Percentiles rank a stretch among this genome's conserved stretches.
These are phyloP conservation scores for Zosterops hypoxanthus DNA, from an alignment of 2,113 vertebrate genomes.

Conservation along the genomic window DNA sequence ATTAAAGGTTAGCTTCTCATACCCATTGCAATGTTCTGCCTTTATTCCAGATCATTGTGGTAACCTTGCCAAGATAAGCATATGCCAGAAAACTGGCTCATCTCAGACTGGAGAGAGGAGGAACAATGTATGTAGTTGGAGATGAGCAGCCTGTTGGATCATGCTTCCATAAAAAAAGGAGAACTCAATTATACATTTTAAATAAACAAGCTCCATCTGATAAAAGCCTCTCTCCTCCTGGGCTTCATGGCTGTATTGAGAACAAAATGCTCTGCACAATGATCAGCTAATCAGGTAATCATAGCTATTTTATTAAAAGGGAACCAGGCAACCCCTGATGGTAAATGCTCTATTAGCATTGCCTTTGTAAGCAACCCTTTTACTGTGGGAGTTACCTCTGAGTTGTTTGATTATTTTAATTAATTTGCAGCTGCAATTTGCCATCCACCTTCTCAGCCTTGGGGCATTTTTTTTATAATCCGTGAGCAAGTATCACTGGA, in stretches of 20 bases:
- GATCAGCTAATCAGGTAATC: slow-evolving; percentile 45
- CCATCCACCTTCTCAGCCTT: slow-evolving; percentile 27
- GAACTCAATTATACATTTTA: slow-evolving; percentile 12
- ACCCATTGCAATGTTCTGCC: neutral
- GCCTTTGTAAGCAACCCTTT: slow-evolving; percentile 13
- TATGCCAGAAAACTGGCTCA: neutral
- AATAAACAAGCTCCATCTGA: slow-evolving; percentile 15
- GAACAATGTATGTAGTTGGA: neutral
- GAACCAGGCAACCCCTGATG: neutral
- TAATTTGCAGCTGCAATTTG: slow-evolving; percentile 53
- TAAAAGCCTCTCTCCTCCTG: neutral
- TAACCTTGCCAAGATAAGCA: neutral
- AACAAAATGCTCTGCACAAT: neutral
- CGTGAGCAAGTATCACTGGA: neutral
- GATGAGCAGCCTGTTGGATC: neutral
- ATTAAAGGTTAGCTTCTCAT: neutral
- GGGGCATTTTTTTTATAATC: neutral
- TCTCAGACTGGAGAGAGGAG: neutral
- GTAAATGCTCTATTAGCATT: slow-evolving; percentile 19
- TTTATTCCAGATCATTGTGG: slow-evolving; percentile 4
- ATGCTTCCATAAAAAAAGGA: neutral
- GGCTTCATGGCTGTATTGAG: neutral
- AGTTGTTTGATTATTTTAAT: slow-evolving; percentile 51
- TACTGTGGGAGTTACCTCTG: slow-evolving; percentile 28
- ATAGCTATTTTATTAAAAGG: slow-evolving; percentile 25